Conservation (phyloP, 2,888 invertebrate species). For the Eurytoma adleriae region DNA sequence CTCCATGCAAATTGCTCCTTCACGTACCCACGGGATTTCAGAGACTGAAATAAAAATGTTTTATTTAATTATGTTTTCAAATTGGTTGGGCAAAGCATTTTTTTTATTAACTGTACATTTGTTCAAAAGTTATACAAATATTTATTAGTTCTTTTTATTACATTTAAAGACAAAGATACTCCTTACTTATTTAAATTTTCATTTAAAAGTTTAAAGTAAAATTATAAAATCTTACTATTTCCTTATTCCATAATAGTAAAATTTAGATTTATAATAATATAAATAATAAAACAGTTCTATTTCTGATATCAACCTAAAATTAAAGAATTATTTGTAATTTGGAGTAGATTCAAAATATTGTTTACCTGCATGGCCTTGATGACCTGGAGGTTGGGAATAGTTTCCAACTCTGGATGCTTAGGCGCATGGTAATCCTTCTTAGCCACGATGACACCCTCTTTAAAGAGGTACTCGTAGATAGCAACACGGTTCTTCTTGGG, state of each 20-base stretch:
- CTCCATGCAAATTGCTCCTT: conserved; percentile 99
- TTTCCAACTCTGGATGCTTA: conserved; percentile 97
- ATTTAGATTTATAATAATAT: too few species aligned
- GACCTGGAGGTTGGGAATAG: conserved; percentile 97
- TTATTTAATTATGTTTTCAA: not conserved
- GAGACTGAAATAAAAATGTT: conserved; percentile 79
- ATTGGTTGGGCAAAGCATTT: too few species aligned
- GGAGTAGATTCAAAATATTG: not conserved
- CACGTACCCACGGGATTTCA: conserved; percentile 97
- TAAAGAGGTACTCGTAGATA: conserved; percentile 98
- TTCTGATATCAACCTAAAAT: too few species aligned
- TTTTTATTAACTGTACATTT: not conserved
- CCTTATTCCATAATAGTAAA: too few species aligned
- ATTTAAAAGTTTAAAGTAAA: too few species aligned
- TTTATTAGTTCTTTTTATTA: not conserved
- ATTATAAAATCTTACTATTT: too few species aligned
- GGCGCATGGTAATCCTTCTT: conserved; percentile 98
- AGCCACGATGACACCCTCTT: conserved; percentile 99
- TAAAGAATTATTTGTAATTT: not conserved
- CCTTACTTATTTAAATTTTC: too few species aligned
- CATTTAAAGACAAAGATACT: not conserved
- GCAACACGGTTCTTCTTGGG: conserved; percentile 97
- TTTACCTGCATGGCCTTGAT: conserved; percentile 95
- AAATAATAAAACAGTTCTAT: too few species aligned
- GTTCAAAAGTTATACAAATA: not conserved